Conservation (phyloP, 2,797 vertebrate species). For the Simalia tracyae region DNA sequence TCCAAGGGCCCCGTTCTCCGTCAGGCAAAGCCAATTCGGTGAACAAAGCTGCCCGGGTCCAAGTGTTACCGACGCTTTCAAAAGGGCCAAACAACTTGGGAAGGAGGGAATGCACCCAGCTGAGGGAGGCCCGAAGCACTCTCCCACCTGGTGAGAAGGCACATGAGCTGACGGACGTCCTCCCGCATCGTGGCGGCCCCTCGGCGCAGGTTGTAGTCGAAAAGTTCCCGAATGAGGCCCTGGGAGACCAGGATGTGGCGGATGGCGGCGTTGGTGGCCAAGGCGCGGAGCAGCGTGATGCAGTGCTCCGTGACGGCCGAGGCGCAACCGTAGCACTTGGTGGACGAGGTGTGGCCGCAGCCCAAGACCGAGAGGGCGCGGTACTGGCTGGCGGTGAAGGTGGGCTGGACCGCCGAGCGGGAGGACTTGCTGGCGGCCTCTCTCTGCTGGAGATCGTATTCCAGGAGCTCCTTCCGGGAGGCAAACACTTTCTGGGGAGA, state of each 20-base stretch:
- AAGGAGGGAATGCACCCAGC: neutral
- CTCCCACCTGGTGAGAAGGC: conserved; percentile 92
- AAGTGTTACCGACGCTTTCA: fast-evolving
- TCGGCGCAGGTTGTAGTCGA: conserved; percentile 93
- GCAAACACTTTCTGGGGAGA: conserved; percentile 92
- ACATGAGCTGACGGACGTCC: conserved; percentile 96
- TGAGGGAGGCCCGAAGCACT: neutral
- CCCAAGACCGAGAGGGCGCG: conserved; percentile 93
- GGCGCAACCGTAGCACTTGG: conserved; percentile 96
- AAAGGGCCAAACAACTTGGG: neutral
- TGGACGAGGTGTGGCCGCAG: conserved; percentile 96
- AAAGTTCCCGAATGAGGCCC: conserved; percentile 95
- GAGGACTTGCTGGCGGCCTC: conserved; percentile 96
- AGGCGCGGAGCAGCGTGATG: conserved; percentile 90
- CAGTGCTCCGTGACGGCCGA: conserved; percentile 97
- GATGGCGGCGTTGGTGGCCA: conserved; percentile 94
- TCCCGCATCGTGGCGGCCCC: conserved; percentile 93
- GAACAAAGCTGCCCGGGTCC: neutral
- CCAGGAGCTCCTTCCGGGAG: conserved; percentile 95
- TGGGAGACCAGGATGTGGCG: conserved; percentile 96
- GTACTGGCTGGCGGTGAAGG: conserved; percentile 96
- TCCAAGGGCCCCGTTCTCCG: neutral
- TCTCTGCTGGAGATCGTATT: conserved; percentile 95
- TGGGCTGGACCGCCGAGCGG: conserved; percentile 86
- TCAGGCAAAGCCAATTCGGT: neutral